Base-by-base conservation (phyloP, 2,888 invertebrate genomes). In the Pasiphila rectangulata region DNA sequence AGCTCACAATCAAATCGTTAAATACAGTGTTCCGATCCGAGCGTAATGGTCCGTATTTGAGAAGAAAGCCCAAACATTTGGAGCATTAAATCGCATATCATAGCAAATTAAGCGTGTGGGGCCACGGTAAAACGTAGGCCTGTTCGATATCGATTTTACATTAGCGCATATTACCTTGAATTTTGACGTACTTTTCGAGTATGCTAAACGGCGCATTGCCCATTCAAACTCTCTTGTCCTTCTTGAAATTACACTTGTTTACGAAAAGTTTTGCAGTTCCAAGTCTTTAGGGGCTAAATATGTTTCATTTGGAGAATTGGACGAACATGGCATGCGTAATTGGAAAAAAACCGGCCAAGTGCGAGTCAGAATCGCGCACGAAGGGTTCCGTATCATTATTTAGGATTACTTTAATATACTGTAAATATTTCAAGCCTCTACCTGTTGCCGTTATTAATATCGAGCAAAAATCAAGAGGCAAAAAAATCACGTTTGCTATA, bases 121-220 rank as follows among this genome's bases (percentile, higher is more conserved):
- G 61, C 53, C 61, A 64, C 59, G 56, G 47, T 57, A 56, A 60
- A 57, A 56, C 47, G 65, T 60, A 61, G 56, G 53, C 54, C 46
- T 56, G 51, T 57, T 57, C 30, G 37, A 59, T 74, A 80, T 80
- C 69, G 79, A 80, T 80, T 80, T 75, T 68, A 74, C 72, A 79
- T 79, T 78, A 78, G 63, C 66, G 63, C 60, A 59, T 67, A 64
- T 67, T 67, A 72, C 67, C 62, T 69, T 64, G 62, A 59, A 60
- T 65, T 64, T 63, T 63, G 39, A 44, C 39, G 40, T 49, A 29
- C 36, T 24, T 50, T 63, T 56, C 57, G 56, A 60, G 59, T 58
- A 56, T 54, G 61, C 20, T 41, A 37, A 37, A 16, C 5, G 13
- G 13, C 16, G 10, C 32, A 17, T 32, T 32, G 32, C 32, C 32